These are phyloP conservation scores for Dendrocincla fuliginosa DNA, from an alignment of 2,797 vertebrate genomes.

Conservation along the genomic window DNA sequence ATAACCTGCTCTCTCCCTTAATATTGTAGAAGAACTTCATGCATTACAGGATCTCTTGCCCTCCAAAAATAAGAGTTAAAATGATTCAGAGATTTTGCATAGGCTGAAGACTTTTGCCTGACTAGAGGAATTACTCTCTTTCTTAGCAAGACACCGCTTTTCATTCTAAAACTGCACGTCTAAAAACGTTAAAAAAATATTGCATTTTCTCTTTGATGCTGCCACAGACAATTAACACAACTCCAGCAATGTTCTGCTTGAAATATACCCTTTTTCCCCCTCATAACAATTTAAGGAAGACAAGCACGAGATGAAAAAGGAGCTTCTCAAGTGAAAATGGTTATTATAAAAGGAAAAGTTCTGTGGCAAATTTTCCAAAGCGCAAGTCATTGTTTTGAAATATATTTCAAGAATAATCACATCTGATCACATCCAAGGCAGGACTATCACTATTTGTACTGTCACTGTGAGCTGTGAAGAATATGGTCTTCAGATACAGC, in stretches of 20 bases:
- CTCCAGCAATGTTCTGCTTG: not conserved
- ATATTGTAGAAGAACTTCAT: not conserved
- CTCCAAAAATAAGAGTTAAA: not conserved
- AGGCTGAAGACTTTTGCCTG: not conserved
- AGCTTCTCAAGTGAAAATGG: not conserved
- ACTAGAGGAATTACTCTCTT: not conserved
- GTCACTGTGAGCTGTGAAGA: not conserved
- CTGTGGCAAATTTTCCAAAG: constrained; percentile 3
- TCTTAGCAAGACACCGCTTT: not conserved
- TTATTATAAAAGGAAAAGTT: not conserved
- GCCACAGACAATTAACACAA: not conserved
- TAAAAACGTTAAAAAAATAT: not conserved
- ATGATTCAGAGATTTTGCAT: not conserved
- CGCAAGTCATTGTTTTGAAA: not conserved
- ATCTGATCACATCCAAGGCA: not conserved
- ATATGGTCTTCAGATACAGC: not conserved
- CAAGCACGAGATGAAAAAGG: not conserved
- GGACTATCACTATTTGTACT: not conserved
- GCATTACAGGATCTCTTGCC: not conserved
- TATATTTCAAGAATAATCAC: not conserved
- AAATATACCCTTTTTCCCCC: not conserved
- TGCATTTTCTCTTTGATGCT: not conserved
- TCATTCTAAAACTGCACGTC: not conserved
- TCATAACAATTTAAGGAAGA: not conserved
- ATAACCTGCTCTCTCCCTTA: not conserved